Base-by-base conservation (phyloP, 2,113 vertebrate species). In the Oncorhynchus gorbuscha region DNA sequence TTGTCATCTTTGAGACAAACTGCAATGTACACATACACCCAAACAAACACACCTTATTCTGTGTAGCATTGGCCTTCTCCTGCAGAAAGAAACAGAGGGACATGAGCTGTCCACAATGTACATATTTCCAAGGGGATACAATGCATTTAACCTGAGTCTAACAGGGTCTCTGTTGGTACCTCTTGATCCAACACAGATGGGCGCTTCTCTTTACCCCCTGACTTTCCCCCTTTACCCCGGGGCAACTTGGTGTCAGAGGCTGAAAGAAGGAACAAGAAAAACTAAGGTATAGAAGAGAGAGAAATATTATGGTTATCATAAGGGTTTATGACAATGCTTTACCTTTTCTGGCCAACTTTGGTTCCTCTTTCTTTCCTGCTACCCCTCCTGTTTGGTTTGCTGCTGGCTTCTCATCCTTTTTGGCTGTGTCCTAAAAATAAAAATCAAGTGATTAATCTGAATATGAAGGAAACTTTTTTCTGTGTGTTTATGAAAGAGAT, bases 261-360 rank as follows among this genome's bases (percentile, higher is more conserved):
- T 92, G 30, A 20, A 55, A 55, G 32, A 71, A 30, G 78, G 22
- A 77, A 64, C 3, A 7, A 32, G 26, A 51, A 51, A 55, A 20
- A 28, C 12, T 32, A 64, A 12, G 22, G 16, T 75, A 69, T 13
- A 76, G 72, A 26, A 65, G 18, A 78, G 35, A 84, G 35, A 80
- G 26, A 9, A 69, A 59, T n/a, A 28, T 5, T 3, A 8, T 59
- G 18, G 26, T 13, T 71, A 24, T 71, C 32, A 69, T 3, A 59
- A 61, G 22, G 62, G 68, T 30, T 32, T 71, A 30, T 11, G 9
- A 61, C 0, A 4, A 70, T 12, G 26, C 5, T 1, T 85, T 82
- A 92, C 88, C 20, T 89, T 90, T 93, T 71, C 86, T 91, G 72
- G 49, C 69, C 1, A 76, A 7, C 73, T 91, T 90, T 4, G 20